These are phyloP conservation scores for Phortica variegata DNA, from an alignment of 1,140 invertebrate species.

Conservation along the genomic window DNA sequence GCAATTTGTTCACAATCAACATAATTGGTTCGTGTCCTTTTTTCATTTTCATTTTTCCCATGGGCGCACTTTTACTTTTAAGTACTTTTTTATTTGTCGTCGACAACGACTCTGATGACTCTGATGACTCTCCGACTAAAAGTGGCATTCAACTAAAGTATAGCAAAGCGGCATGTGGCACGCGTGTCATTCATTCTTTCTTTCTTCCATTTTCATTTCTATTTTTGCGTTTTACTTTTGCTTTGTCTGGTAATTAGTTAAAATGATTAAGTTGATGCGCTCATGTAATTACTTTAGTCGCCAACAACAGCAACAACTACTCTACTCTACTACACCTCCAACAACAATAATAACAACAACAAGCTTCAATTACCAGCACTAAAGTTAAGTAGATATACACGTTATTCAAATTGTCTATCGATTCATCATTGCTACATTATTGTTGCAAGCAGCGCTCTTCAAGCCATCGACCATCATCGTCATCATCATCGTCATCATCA, in stretches of 20 bases:
- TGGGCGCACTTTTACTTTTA: constrained; percentile 42
- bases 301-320: too few species aligned
- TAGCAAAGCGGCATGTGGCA: too few species aligned
- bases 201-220: too few species aligned
- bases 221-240: constrained; percentile 12
- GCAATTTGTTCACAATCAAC: constrained; percentile 57
- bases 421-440: constrained; percentile 45
- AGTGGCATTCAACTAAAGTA: too few species aligned
- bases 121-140: too few species aligned
- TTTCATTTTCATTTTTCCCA: constrained; percentile 25
- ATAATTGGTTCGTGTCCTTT: constrained; percentile 44
- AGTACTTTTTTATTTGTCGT: constrained; percentile 41
- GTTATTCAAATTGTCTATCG: constrained; percentile 42
- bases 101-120: too few species aligned
- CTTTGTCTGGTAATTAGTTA: constrained; percentile 41
- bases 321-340: too few species aligned
- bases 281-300: constrained; percentile 47
- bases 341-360: not conserved
- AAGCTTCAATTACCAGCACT: constrained; percentile 36
- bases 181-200: too few species aligned
- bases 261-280: constrained; percentile 54
- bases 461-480: constrained; percentile 10
- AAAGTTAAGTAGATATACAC: not conserved
- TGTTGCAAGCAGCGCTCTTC: constrained; percentile 11
- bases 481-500: too few species aligned